Evolutionary conservation across 2,797 vertebrate genomes (phyloP).

Genomic region (Sebastes baramenuke): DNA sequence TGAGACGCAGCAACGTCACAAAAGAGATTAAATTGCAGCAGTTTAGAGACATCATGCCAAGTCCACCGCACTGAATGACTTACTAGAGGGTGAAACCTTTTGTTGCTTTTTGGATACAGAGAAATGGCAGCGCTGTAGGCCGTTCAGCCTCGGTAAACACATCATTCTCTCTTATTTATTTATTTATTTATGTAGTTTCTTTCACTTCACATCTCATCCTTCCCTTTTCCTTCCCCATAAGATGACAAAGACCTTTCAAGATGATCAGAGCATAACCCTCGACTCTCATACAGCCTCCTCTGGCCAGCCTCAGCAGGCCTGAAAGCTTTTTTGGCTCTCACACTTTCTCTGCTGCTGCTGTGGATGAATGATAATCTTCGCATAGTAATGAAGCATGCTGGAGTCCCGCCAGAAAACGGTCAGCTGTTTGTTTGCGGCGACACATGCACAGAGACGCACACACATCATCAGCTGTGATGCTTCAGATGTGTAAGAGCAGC

Average conservation of each 20-base stretch:
- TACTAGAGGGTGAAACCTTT: neutral
- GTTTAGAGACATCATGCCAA: neutral
- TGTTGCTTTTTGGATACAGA: neutral
- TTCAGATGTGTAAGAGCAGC: neutral
- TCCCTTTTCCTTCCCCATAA: neutral
- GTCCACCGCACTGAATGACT: neutral
- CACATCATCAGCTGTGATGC: neutral
- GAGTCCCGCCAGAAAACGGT: conserved; percentile 21
- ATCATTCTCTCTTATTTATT: neutral
- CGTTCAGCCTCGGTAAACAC: neutral
- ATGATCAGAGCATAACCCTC: conserved; percentile 35
- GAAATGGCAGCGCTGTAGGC: neutral
- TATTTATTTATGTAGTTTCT: neutral
- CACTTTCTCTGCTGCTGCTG: conserved; percentile 39
- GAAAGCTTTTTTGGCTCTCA: conserved; percentile 71
- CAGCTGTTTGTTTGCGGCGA: neutral
- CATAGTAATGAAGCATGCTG: conserved; percentile 40
- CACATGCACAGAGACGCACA: neutral
- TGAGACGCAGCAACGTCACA: neutral
- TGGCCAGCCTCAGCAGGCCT: conserved; percentile 26
- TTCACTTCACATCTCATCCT: neutral
- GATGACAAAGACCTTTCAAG: conserved; percentile 33
- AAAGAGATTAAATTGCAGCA: conserved; percentile 1
- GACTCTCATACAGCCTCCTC: conserved; percentile 7
- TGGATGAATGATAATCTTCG: conserved; percentile 55